Evolutionary conservation across 2,888 invertebrate genomes (phyloP), one percentile per base, ranked within the genome.

Genomic region (Drosophila paranaensis): DNA sequence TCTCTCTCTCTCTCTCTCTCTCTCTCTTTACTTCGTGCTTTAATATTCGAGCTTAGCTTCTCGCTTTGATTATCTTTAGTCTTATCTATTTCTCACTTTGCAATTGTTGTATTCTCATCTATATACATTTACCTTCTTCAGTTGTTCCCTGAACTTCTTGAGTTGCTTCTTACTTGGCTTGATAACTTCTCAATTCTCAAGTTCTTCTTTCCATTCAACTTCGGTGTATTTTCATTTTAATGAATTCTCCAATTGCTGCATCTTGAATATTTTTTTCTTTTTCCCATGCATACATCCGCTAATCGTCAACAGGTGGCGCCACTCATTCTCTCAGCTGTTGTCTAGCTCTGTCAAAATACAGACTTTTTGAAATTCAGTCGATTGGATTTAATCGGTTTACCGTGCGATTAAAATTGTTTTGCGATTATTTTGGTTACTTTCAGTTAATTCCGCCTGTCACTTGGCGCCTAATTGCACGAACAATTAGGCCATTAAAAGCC

Each of bases 401-500:
- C 30, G 46, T 10, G 14, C 42, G 73, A 71, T 61, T 64, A 46
- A 45, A 20, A 74, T 43, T 66, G 53, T 57, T 75, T 58, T 53
- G 25, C 30, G 60, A 56, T 63, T 74, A 65, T 56, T 61, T 65
- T 45, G 30, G 43, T 35, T 63, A 39, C 45, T 57, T 71, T 54
- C 14, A 46, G 57, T 30, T n/a, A 10, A 45, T 51, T 16, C 27
- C 6, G 48, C 3, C 30, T 54, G 40, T 71, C 54, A 74, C 65
- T 88, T 74, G 87, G 70, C 71, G 64, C 71, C 74, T 77, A 88
- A 82, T 82, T 86, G 87, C 62, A 68, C 60, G 50, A 70, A 88
- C 87, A 82, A 82, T 82, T 88, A 88, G 82, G 74, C 79, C 83
- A 76, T 82, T 82, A 65, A 74, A 80, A 33, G 60, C 58, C 20